Percentiles rank a stretch among this genome's conserved stretches.
Evolutionary conservation across 2,888 invertebrate genomes (phyloP).

Genomic region (Lapara coniferarum): DNA sequence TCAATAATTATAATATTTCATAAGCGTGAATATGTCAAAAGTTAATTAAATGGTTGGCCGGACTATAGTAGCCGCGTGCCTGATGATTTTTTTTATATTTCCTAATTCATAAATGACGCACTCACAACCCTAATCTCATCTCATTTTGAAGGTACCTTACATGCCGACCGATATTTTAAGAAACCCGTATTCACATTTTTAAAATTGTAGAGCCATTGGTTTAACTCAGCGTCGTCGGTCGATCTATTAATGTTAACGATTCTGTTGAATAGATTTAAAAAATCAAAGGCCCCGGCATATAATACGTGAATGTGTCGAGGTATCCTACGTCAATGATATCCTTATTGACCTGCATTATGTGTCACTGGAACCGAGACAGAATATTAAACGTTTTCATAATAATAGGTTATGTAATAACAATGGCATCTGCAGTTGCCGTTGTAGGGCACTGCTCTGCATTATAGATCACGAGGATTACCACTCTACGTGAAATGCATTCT

Average conservation of each 20-base stretch:
- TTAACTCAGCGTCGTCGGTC: neutral
- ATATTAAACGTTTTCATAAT: slow-evolving; percentile 15
- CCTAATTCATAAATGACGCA: no score
- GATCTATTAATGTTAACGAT: neutral
- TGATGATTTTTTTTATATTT: no score
- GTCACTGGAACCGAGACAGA: neutral
- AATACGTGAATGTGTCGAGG: neutral
- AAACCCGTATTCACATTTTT: no score
- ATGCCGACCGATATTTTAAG: no score
- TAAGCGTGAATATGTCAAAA: no score
- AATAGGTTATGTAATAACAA: slow-evolving; percentile 21
- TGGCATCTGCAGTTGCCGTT: slow-evolving; percentile 18
- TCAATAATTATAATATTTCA: no score
- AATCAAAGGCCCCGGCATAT: neutral
- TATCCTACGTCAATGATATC: neutral
- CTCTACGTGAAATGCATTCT: slow-evolving; percentile 13
- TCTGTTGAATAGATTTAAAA: no score
- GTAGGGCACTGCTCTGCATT: slow-evolving; percentile 17
- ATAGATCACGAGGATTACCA: slow-evolving; percentile 15
- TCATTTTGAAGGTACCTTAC: no score
- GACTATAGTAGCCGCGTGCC: no score
- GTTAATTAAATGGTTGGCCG: no score
- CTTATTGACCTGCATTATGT: slow-evolving; percentile 16
- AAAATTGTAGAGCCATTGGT: no score
- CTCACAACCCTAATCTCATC: no score